Base-by-base conservation (phyloP, 2,888 invertebrate species). In the Acholoe squamosa region DNA sequence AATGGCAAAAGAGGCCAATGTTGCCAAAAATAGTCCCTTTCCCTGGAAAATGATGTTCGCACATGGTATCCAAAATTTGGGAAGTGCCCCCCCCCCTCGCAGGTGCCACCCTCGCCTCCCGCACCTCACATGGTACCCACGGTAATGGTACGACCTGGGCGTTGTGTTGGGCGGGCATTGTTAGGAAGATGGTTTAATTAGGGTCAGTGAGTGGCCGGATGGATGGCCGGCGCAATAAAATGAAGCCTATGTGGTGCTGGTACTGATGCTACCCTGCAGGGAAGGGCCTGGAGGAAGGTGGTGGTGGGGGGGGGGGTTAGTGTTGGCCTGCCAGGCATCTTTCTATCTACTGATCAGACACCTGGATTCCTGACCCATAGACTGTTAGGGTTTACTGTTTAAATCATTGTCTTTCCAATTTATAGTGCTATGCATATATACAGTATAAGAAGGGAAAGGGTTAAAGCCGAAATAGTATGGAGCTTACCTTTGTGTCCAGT, bases 121-220 rank as follows among this genome's bases (percentile, higher is more conserved):
- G 25, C 31, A 1, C 5, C 28, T 16, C 16, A 22, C n/a, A 5
- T n/a, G 22, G 22, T 84, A 43, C 31, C 7, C 28, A 31, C 31
- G 86, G 54, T 86, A 86, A 86, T 54, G 54, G 86, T 54, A 31
- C 86, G 86, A 80, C 80, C 80, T n/a, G 80, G 80, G 16, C 43
- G 86, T 54, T 28, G 25, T 28, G 31, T 12, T 54, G 86, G 28
- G 52, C 28, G 0, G 52, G 54, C 33, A 86, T 86, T 86, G 86
- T 86, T 25, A 28, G 33, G 25, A 25, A 54, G 86, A 86, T 86
- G 28, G 86, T 86, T 54, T 86, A 86, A 86, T 86, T 86, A 86
- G 33, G 86, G 31, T 0, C 10, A 16, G 31, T 7, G 56, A 86
- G 54, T 54, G 33, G 31, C 86, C 86, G 54, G 28, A 52, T 31